Evolutionary conservation across 2,888 invertebrate genomes (phyloP).

Genomic region (Nineta flava): DNA sequence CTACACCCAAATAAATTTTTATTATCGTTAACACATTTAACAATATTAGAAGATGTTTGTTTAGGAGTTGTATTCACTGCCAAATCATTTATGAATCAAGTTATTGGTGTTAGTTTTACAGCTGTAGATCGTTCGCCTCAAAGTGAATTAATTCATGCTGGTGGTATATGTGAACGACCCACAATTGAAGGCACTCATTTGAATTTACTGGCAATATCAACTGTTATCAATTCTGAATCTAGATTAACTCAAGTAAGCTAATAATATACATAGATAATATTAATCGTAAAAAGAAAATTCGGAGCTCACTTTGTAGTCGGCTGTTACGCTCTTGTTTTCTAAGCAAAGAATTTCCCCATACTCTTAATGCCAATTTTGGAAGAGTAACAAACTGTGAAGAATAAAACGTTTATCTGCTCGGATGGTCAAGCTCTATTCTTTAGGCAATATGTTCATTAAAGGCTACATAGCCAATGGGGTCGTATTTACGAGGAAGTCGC

Average conservation of each 20-base stretch:
- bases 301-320: too few species aligned
- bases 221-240: slow-evolving; percentile 23
- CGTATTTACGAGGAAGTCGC: too few species aligned
- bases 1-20: slow-evolving; percentile 30
- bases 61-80: slow-evolving; percentile 36
- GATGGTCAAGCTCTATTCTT: too few species aligned
- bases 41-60: slow-evolving; percentile 32
- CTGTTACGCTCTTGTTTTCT: too few species aligned
- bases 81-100: slow-evolving; percentile 30
- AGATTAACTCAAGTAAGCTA: slow-evolving; percentile 33
- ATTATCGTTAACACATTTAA: slow-evolving; percentile 28
- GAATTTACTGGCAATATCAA: slow-evolving; percentile 33
- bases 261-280: background rate
- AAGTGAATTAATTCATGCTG: slow-evolving; percentile 29
- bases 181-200: slow-evolving; percentile 30
- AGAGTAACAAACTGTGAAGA: too few species aligned
- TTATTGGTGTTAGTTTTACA: slow-evolving; percentile 28
- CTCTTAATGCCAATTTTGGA: too few species aligned
- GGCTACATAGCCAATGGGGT: too few species aligned
- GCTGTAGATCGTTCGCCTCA: slow-evolving; percentile 24
- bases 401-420: too few species aligned
- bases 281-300: too few species aligned
- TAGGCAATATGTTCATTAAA: too few species aligned
- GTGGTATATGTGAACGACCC: slow-evolving; percentile 33
- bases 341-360: too few species aligned